Base-by-base conservation (phyloP, 2,888 invertebrate genomes). In the Ctena decussata region DNA sequence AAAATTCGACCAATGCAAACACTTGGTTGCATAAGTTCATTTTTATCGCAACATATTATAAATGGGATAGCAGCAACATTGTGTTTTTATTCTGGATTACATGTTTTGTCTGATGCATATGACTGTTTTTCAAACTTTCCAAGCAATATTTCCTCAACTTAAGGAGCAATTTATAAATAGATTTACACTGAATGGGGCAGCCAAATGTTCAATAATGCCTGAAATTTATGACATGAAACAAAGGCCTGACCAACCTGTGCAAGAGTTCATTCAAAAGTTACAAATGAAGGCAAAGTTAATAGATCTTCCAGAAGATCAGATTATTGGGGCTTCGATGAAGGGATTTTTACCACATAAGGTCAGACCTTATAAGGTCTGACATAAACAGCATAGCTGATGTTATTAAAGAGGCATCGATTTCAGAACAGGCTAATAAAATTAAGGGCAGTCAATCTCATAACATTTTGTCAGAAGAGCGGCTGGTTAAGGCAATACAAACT, bases 331-430 rank as follows among this genome's bases (percentile, higher is more conserved):
- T 18, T 35, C 79, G 24, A 70, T 60, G 71, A 39, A 60, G 44
- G 79, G 83, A 18, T 49, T 83, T 21, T 32, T 82, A 21, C 37
- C 77, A 82, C 35, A 82, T 82, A n/a, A 77, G 74, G 49, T 65
- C 82, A 35, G 75, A 83, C 69, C 15, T 84, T 8, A 75, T 49
- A 30, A 41, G 75, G 18, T 72, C 65, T 24, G 57, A 75, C 15
- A 79, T 76, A 27, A 46, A 30, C 21, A 80, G 15, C 46, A 57
- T 84, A 24, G 71, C 70, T 1, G 57, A 76, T 35, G 57, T 84
- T 21, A 75, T 80, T 24, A 44, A 72, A 49, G 49, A 57, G 27
- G 32, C 65, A 12, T 18, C 65, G 1, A 65, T 35, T 11, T 32
- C 65, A n/a, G 65, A 65, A 24, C 32, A 32, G 35, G 65, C 65